Percentiles rank a stretch among this genome's conserved stretches.
Evolutionary conservation across 2,888 invertebrate species (phyloP).

Genomic region (Himalopsyche japonica): DNA sequence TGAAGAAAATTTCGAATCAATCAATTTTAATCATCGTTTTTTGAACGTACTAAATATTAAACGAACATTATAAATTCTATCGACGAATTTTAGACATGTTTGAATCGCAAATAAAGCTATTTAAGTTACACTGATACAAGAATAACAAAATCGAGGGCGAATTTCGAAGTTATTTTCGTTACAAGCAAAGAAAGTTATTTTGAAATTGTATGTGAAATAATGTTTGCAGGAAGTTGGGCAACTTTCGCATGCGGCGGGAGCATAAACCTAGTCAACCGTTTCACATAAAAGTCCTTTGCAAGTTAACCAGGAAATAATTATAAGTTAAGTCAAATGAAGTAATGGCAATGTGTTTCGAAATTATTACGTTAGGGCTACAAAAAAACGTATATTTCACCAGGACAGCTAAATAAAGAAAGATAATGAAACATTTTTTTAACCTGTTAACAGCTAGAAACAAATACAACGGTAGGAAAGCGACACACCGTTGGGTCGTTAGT

Average conservation of each 20-base stretch:
- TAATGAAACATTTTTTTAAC: too few relatives aligned
- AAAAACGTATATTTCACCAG: not conserved
- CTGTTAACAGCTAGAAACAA: too few relatives aligned
- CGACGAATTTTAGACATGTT: not conserved
- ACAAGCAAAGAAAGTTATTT: not conserved
- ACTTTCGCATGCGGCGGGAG: not conserved
- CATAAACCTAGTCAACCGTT: not conserved
- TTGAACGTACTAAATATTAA: too few relatives aligned
- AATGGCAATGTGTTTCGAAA: constrained; percentile 14
- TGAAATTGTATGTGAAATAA: not conserved
- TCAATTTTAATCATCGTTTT: too few relatives aligned
- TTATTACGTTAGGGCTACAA: constrained; percentile 8
- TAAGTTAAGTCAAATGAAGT: constrained; percentile 23
- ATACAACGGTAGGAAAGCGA: too few relatives aligned
- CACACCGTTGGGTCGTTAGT: too few relatives aligned
- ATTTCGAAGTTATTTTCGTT: not conserved
- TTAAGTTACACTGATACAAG: not conserved
- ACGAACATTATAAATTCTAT: not conserved
- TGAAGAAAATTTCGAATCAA: too few relatives aligned
- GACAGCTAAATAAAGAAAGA: not conserved
- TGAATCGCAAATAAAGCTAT: not conserved
- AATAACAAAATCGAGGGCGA: not conserved
- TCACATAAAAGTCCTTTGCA: not conserved
- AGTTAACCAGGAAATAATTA: constrained; percentile 26
- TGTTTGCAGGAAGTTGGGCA: not conserved